Conservation (phyloP, 2,888 invertebrate species). For the Cryptus armator region DNA sequence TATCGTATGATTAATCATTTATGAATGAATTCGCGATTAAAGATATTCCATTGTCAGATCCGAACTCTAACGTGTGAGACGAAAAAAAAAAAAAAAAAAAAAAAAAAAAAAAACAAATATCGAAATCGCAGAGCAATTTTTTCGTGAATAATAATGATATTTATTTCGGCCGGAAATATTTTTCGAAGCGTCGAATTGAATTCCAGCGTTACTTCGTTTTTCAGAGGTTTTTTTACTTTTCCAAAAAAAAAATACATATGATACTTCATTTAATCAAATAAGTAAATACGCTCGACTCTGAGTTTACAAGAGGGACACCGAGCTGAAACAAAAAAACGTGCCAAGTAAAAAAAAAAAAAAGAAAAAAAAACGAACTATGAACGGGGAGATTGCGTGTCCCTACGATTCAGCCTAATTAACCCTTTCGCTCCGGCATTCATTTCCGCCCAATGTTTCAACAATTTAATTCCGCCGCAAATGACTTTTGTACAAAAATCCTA, state of each 20-base stretch:
- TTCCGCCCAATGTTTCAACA: not conserved
- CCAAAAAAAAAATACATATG: not conserved
- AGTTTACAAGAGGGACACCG: conserved; percentile 6
- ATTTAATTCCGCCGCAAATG: not conserved
- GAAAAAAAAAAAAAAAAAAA: too few species aligned
- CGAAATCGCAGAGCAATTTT: not conserved
- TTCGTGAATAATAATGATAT: not conserved
- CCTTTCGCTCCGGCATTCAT: conserved; percentile 31
- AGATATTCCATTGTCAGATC: not conserved
- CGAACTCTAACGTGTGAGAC: not conserved
- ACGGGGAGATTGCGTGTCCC: conserved; percentile 19
- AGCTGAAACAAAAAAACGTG: conserved; percentile 51
- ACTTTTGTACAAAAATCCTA: not conserved
- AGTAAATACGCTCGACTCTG: not conserved
- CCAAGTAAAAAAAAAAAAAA: conserved; percentile 40
- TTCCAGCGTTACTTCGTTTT: too few species aligned
- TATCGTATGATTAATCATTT: not conserved
- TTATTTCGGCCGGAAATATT: too few species aligned
- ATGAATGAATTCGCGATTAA: not conserved
- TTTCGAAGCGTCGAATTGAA: too few species aligned
- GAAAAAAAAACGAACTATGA: conserved; percentile 41
- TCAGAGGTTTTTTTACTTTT: too few species aligned
- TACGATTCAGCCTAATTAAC: conserved; percentile 39
- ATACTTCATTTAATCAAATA: not conserved
- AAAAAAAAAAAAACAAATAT: not conserved